Evolutionary conservation across 1,140 invertebrate species (phyloP).

Genomic region (Brevipalpus yothersi): DNA sequence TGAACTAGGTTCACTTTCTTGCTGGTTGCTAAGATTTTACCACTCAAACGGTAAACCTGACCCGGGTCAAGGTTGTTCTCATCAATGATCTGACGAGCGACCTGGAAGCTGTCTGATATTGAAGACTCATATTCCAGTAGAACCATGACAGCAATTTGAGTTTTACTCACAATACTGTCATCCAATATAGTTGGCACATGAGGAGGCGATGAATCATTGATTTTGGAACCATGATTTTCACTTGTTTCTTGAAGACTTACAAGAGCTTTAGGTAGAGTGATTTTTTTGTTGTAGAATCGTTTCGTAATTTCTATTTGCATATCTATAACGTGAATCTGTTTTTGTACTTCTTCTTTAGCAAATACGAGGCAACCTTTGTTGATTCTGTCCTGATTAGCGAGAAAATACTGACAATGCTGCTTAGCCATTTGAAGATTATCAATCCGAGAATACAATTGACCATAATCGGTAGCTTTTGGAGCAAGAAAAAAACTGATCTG

Average conservation of each 20-base stretch:
- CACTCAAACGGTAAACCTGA: slow-evolving; percentile 3
- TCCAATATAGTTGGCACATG: slow-evolving; percentile 1
- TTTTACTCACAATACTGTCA: slow-evolving; percentile 2
- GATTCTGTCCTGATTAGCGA: not conserved
- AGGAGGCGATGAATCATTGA: not conserved
- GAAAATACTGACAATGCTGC: slow-evolving; percentile 9
- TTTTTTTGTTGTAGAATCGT: slow-evolving; percentile 2
- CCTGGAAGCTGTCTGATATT: slow-evolving; percentile 8
- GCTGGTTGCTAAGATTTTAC: not conserved
- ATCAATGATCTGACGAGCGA: slow-evolving; percentile 2
- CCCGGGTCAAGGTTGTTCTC: slow-evolving; percentile 3
- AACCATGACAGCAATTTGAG: slow-evolving; percentile 4
- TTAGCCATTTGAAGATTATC: slow-evolving; percentile 5
- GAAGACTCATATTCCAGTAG: not conserved
- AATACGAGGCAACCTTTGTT: slow-evolving; percentile 5
- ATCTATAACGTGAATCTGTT: slow-evolving; percentile 7
- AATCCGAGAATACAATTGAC: not conserved
- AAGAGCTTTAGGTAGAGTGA: not conserved
- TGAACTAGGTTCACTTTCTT: not conserved
- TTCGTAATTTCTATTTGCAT: slow-evolving; percentile 8
- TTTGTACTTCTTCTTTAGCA: slow-evolving; percentile 7
- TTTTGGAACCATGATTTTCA: not conserved
- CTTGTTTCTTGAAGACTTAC: not conserved
- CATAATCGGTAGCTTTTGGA: not conserved
- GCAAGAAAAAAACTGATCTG: slow-evolving; percentile 11